Conservation (phyloP, 2,797 vertebrate genomes). For the Cuculus canorus region DNA sequence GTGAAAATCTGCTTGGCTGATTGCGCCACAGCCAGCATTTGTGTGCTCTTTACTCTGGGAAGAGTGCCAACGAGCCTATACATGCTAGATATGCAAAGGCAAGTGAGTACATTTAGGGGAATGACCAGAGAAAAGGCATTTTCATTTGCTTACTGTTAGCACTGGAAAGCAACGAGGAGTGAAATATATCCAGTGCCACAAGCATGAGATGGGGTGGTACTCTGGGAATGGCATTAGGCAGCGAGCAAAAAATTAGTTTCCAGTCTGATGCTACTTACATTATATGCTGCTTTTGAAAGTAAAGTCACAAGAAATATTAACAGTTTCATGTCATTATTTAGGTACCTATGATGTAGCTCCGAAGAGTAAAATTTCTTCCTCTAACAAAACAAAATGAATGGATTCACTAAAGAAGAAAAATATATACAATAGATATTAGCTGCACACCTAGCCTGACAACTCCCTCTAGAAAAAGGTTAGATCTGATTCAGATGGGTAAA, state of each 20-base stretch:
- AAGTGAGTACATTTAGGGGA: background rate
- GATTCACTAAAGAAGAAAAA: background rate
- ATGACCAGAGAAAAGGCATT: background rate
- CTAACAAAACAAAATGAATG: background rate
- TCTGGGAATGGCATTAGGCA: background rate
- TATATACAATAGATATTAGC: background rate
- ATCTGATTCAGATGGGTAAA: background rate
- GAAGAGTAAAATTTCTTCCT: background rate
- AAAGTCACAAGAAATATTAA: background rate
- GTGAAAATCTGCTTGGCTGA: conserved; percentile 8
- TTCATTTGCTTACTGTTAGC: conserved; percentile 25
- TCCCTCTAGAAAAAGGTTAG: background rate
- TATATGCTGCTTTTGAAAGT: background rate
- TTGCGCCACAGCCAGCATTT: background rate
- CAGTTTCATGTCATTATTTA: background rate
- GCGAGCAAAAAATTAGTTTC: background rate
- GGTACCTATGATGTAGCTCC: background rate
- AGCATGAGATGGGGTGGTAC: background rate
- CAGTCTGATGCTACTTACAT: background rate
- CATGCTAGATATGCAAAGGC: background rate
- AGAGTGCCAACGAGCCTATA: background rate
- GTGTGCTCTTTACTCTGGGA: background rate
- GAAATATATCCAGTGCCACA: conserved; percentile 11
- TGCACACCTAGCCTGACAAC: background rate
- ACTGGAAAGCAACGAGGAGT: background rate